phyloP scores from a whole-genome alignment of 2,113 vertebrate genomes.

The Python bivittatus region DNA sequence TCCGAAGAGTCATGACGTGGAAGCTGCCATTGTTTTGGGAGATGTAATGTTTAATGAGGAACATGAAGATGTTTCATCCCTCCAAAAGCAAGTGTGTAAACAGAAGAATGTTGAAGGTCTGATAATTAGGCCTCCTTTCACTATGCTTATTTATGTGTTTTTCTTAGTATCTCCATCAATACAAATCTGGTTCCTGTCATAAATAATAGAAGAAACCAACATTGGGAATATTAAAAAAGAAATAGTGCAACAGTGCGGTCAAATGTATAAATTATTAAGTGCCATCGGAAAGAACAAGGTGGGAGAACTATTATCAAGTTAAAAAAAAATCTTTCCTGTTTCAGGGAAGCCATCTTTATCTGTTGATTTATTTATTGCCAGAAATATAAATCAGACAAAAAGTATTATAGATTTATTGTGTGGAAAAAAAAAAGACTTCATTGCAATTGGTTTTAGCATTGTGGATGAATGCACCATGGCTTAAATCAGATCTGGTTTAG shows the following conservation, averaged over 20 bases:
- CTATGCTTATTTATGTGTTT: constrained; percentile 55
- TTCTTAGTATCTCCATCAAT: constrained; percentile 43
- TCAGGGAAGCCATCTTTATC: constrained; percentile 38
- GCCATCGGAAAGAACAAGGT: constrained; percentile 1
- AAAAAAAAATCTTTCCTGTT: constrained; percentile 20
- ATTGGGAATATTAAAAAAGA: constrained; percentile 40
- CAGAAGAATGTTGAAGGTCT: constrained; percentile 43
- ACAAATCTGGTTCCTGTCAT: constrained; percentile 26
- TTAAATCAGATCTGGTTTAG: constrained; percentile 62
- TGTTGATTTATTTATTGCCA: constrained; percentile 39
- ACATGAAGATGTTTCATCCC: constrained; percentile 48
- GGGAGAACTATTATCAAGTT: constrained; percentile 31
- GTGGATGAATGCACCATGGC: constrained; percentile 57
- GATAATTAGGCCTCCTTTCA: constrained; percentile 52
- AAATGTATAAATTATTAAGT: constrained; percentile 21
- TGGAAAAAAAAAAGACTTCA: constrained; percentile 58
- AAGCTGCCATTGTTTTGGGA: constrained; percentile 50
- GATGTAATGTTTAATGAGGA: constrained; percentile 53
- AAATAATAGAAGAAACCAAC: constrained; percentile 44
- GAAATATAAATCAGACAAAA: constrained; percentile 71
- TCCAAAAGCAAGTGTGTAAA: constrained; percentile 57
- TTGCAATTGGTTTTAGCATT: constrained; percentile 59
- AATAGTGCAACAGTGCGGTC: constrained; percentile 24
- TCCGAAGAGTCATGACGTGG: constrained; percentile 46
- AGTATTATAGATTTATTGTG: constrained; percentile 49